These are phyloP conservation scores for Amblyornis subalaris DNA, from an alignment of 2,113 vertebrate species.

Conservation along the genomic window DNA sequence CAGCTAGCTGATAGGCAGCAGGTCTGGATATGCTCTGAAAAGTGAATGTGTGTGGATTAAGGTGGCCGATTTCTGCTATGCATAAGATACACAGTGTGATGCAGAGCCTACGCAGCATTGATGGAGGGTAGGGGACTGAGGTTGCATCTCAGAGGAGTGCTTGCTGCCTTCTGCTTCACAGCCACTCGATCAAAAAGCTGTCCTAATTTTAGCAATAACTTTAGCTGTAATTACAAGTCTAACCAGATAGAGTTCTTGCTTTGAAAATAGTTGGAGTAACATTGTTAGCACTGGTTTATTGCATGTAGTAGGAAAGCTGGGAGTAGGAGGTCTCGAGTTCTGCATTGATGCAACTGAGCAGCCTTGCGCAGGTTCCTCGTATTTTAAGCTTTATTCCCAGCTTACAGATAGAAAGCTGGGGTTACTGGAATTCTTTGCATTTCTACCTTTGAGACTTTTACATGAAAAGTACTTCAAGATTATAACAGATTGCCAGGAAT, in stretches of 20 bases:
- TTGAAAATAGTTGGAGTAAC: neutral
- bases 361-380: neutral
- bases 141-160: neutral
- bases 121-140: neutral
- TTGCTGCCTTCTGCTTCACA: neutral
- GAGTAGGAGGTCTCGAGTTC: neutral
- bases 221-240: neutral
- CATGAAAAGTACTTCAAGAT: neutral
- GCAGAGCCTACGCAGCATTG: accelerated
- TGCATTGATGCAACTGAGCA: neutral
- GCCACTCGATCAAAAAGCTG: neutral
- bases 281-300: neutral
- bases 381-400: neutral
- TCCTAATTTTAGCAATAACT: neutral
- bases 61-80: neutral
- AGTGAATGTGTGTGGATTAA: neutral
- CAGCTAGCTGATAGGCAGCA: neutral
- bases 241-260: neutral
- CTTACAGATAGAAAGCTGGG: neutral
- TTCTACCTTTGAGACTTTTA: neutral
- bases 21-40: neutral
- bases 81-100: neutral
- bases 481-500: neutral
- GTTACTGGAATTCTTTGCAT: neutral
- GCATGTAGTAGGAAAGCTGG: neutral